These are phyloP conservation scores for Shinisaurus crocodilurus DNA, from an alignment of 2,113 vertebrate genomes.

Conservation along the genomic window DNA sequence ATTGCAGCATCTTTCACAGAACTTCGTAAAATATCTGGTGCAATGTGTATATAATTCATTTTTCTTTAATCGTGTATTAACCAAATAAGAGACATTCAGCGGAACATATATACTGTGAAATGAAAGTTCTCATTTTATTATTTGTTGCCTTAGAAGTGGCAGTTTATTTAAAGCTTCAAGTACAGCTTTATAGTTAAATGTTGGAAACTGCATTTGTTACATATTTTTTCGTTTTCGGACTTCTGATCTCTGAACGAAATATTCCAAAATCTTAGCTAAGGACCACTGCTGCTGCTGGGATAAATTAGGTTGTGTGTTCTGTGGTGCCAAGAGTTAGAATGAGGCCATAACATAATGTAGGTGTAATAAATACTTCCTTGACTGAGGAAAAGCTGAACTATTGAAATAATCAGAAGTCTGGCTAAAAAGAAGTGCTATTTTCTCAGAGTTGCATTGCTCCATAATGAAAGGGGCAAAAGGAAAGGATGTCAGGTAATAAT, in stretches of 20 bases:
- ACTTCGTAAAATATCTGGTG: conserved; percentile 20
- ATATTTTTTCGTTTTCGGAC: neutral
- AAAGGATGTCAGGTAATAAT: neutral
- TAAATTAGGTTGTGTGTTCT: neutral
- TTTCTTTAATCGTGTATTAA: conserved; percentile 38
- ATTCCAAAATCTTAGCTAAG: neutral
- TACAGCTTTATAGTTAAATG: neutral
- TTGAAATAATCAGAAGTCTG: neutral
- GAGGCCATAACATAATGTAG: neutral
- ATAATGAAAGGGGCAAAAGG: neutral
- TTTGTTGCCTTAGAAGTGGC: neutral
- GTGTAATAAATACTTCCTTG: neutral
- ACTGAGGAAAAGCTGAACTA: neutral
- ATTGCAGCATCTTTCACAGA: neutral
- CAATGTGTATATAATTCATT: neutral
- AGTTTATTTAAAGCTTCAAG: conserved; percentile 26
- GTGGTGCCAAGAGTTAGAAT: neutral
- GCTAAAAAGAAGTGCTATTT: neutral
- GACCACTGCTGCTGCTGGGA: neutral
- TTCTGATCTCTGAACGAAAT: neutral
- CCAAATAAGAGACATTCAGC: conserved; percentile 17
- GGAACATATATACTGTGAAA: neutral
- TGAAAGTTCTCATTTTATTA: conserved; percentile 15
- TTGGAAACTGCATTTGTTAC: conserved; percentile 4
- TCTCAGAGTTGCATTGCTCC: neutral